A percentile compares a stretch with the other conserved stretches of the same genome.
phyloP scores from a whole-genome alignment of 1,140 invertebrate species.

The Heliconius congener region DNA sequence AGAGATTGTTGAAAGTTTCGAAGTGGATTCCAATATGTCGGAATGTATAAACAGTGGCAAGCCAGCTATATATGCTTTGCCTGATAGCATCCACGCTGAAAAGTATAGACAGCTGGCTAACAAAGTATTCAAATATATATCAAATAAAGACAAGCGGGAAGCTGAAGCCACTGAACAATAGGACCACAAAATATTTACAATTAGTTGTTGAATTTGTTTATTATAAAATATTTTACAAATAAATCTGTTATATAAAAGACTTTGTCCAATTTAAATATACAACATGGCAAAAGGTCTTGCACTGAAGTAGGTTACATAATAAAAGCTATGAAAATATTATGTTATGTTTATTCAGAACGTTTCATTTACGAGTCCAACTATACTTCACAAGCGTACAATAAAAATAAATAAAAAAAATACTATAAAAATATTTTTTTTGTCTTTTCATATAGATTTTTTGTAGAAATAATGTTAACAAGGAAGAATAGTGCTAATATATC shows the following conservation, averaged over 20 bases:
- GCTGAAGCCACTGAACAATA: constrained; percentile 54
- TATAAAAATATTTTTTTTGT: constrained; percentile 69
- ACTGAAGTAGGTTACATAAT: constrained; percentile 32
- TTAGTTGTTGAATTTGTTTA: constrained; percentile 61
- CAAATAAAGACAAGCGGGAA: constrained; percentile 63
- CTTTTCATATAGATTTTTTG: constrained; percentile 50
- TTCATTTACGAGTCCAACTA: constrained; percentile 38
- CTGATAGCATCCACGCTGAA: constrained; percentile 82
- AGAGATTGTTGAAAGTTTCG: constrained; percentile 87
- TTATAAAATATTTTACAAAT: constrained; percentile 63
- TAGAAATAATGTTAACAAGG: constrained; percentile 37
- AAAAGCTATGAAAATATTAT: constrained; percentile 44
- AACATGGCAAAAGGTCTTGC: constrained; percentile 41
- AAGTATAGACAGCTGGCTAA: constrained; percentile 83
- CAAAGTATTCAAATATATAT: constrained; percentile 80
- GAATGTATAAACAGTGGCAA: constrained; percentile 88
- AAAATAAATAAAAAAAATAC: constrained; percentile 63
- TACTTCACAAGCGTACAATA: constrained; percentile 41
- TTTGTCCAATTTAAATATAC: constrained; percentile 50
- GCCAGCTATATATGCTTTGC: constrained; percentile 88
- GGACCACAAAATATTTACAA: constrained; percentile 40
- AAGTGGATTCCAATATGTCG: constrained; percentile 87
- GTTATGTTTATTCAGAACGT: constrained; percentile 39
- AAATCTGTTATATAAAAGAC: constrained; percentile 58
- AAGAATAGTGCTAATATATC: constrained; percentile 22